Conservation (phyloP, 2,888 invertebrate genomes). For the Agrilus cyanescens region DNA sequence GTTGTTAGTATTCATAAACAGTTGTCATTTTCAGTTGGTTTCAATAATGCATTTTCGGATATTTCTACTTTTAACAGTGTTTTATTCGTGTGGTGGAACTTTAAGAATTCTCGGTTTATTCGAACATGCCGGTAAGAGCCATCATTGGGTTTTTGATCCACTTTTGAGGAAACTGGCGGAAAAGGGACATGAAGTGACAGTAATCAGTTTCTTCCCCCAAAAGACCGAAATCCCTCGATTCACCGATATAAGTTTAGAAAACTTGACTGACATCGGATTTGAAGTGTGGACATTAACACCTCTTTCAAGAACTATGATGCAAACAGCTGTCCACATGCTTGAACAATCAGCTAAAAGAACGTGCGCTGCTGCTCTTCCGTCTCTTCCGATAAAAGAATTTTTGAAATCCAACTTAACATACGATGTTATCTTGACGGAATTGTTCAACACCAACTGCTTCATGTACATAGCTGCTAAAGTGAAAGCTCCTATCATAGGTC, state of each 20-base stretch:
- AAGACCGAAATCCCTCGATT: slow-evolving; percentile 41
- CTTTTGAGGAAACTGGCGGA: slow-evolving; percentile 46
- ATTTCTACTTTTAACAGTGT: too few species aligned
- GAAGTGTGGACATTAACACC: not conserved
- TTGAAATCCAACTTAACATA: slow-evolving; percentile 35
- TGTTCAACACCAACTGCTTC: slow-evolving; percentile 61
- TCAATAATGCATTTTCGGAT: not conserved
- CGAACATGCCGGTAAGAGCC: slow-evolving; percentile 58
- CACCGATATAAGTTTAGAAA: slow-evolving; percentile 42
- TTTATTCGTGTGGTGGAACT: not conserved
- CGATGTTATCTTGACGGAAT: slow-evolving; percentile 57
- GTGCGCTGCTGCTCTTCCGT: slow-evolving; percentile 14
- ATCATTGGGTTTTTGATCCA: slow-evolving; percentile 52
- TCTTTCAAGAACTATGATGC: slow-evolving; percentile 1
- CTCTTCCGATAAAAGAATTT: slow-evolving; percentile 16
- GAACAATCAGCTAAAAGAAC: slow-evolving; percentile 4
- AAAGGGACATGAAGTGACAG: slow-evolving; percentile 55
- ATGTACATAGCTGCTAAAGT: slow-evolving; percentile 52
- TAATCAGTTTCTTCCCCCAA: slow-evolving; percentile 52
- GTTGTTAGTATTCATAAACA: too few species aligned
- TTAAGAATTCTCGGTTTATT: slow-evolving; percentile 51
- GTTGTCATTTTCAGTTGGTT: not conserved
- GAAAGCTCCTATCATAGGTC: slow-evolving; percentile 39
- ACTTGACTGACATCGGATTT: not conserved
- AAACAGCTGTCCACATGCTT: slow-evolving; percentile 1